phyloP scores from a whole-genome alignment of 2,888 invertebrate genomes.

The Heliconius ismenius region DNA sequence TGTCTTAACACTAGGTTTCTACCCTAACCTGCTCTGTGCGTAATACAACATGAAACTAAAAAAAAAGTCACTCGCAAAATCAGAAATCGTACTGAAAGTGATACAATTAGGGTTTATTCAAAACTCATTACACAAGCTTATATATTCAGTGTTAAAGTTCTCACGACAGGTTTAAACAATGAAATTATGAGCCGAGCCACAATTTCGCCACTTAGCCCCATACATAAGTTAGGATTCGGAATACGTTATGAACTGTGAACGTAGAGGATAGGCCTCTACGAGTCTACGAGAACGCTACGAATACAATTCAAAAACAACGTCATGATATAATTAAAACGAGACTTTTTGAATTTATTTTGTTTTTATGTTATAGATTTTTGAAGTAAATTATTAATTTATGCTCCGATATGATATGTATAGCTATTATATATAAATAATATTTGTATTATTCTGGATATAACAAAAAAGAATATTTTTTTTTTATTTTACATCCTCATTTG shows the following conservation, averaged over 20 bases:
- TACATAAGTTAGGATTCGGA: constrained; percentile 32
- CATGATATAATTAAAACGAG: background rate
- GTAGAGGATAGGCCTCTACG: constrained; percentile 11
- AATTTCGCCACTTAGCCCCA: constrained; percentile 30
- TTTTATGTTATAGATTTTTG: background rate
- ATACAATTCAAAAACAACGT: too few relatives aligned
- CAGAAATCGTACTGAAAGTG: background rate
- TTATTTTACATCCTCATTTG: too few relatives aligned
- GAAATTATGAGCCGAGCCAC: constrained; percentile 25
- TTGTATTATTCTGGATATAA: too few relatives aligned
- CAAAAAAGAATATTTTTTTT: too few relatives aligned
- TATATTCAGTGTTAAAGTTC: constrained; percentile 24
- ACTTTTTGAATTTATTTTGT: background rate
- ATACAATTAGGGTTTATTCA: background rate
- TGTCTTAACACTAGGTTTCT: too few relatives aligned
- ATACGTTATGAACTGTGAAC: constrained; percentile 29
- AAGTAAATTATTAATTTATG: background rate
- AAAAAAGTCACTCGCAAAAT: background rate
- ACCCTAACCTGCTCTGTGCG: too few relatives aligned
- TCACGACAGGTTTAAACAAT: constrained; percentile 28
- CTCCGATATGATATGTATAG: background rate
- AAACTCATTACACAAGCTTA: constrained; percentile 16
- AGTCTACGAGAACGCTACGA: constrained; percentile 11
- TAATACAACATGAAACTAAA: too few relatives aligned
- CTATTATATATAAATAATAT: too few relatives aligned